phyloP scores from a whole-genome alignment of 2,888 invertebrate genomes.

The Euzetes globulus region DNA sequence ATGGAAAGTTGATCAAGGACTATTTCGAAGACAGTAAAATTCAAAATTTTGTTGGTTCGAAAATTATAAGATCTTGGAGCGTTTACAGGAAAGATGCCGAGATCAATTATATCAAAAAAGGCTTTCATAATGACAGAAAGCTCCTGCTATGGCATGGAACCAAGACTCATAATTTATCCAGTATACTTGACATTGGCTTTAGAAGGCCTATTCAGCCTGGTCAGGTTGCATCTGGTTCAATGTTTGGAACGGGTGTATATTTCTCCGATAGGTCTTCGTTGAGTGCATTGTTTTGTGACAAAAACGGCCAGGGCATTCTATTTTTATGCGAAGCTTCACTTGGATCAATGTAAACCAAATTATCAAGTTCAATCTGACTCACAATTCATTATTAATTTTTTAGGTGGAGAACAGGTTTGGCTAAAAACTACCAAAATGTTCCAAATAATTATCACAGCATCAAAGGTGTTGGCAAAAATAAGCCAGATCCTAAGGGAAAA shows the following conservation, averaged over 20 bases:
- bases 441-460: not conserved
- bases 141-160: constrained; percentile 96
- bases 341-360: not conserved
- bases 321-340: constrained; percentile 74
- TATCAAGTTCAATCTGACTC: not conserved
- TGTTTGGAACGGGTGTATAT: constrained; percentile 98
- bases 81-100: not conserved
- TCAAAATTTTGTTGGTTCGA: not conserved
- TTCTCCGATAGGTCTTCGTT: constrained; percentile 99
- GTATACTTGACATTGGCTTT: constrained; percentile 74
- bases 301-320: constrained; percentile 61
- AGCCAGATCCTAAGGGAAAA: not conserved
- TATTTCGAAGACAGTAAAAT: not conserved
- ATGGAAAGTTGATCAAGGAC: not conserved
- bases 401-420: not conserved
- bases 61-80: not conserved
- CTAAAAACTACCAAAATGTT: not conserved
- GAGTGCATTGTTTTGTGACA: constrained; percentile 90
- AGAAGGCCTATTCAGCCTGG: constrained; percentile 87
- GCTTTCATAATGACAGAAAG: constrained; percentile 70
- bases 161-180: constrained; percentile 83
- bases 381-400: not conserved
- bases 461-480: not conserved
- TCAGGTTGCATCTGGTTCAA: constrained; percentile 68
- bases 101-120: constrained; percentile 59